A percentile compares a stretch with the other conserved stretches of the same genome.
These are phyloP conservation scores for Erebia aethiops DNA, from an alignment of 2,888 invertebrate species.

Conservation along the genomic window DNA sequence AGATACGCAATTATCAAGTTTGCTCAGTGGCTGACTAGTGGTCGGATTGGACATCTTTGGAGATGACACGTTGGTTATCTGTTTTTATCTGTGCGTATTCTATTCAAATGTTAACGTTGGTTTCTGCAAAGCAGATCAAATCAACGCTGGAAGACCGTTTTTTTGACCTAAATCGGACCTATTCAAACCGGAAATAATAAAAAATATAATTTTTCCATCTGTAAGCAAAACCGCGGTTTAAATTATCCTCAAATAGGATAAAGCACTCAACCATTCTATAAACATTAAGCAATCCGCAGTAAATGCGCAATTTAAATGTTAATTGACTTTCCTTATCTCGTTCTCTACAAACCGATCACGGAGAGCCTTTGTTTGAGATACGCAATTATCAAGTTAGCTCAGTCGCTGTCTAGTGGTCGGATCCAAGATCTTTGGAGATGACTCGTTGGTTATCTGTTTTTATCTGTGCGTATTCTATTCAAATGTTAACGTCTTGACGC, in stretches of 20 bases:
- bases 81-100: constrained; percentile 17
- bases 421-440: constrained; percentile 10
- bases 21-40: neutral
- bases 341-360: constrained; percentile 16
- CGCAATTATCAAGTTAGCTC: constrained; percentile 10
- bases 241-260: neutral
- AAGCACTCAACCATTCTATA: neutral
- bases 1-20: constrained; percentile 16
- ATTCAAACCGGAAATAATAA: too few relatives aligned
- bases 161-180: too few relatives aligned
- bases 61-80: constrained; percentile 12
- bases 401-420: constrained; percentile 3
- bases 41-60: constrained; percentile 6
- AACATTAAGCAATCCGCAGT: constrained; percentile 15
- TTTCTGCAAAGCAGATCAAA: neutral
- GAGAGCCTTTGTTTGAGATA: constrained; percentile 10
- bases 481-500: neutral
- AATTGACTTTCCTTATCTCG: constrained; percentile 30
- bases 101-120: neutral
- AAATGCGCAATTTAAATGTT: constrained; percentile 23
- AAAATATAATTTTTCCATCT: too few relatives aligned
- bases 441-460: constrained; percentile 5
- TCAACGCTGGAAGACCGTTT: too few relatives aligned
- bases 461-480: constrained; percentile 15
- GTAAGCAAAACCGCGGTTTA: too few relatives aligned